These are phyloP conservation scores for Anolis apletophallus DNA, from an alignment of 2,797 vertebrate species.

Conservation along the genomic window DNA sequence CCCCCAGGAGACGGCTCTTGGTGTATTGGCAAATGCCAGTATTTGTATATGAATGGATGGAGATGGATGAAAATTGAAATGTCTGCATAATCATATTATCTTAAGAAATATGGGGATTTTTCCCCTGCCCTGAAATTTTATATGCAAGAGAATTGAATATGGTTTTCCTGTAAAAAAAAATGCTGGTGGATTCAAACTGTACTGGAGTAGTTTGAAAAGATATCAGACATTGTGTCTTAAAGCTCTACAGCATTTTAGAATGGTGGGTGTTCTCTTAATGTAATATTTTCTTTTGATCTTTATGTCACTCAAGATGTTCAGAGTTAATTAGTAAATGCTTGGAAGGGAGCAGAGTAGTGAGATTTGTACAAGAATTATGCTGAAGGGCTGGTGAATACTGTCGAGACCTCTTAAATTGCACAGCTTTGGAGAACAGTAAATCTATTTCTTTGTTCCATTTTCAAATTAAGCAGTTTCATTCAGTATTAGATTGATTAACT, in stretches of 20 bases:
- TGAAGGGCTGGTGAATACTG: conserved; percentile 52
- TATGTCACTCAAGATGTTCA: conserved; percentile 58
- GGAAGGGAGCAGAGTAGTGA: conserved; percentile 36
- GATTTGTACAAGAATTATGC: conserved; percentile 64
- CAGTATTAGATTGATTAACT: conserved; percentile 31
- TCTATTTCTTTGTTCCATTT: conserved; percentile 53
- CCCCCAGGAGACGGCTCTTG: neutral
- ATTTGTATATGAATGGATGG: neutral
- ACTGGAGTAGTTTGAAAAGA: conserved; percentile 46
- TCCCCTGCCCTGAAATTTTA: neutral
- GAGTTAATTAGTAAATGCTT: conserved; percentile 69
- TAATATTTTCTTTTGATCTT: conserved; percentile 67
- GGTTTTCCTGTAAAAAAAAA: neutral
- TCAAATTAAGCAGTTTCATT: conserved; percentile 50
- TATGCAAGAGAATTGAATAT: neutral
- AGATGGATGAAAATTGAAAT: neutral
- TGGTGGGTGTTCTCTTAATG: conserved; percentile 61
- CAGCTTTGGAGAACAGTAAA: conserved; percentile 38
- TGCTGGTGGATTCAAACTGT: conserved; percentile 36
- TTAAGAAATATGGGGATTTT: neutral
- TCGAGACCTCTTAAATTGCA: conserved; percentile 49
- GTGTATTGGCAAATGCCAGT: neutral
- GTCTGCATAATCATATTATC: neutral
- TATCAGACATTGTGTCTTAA: conserved; percentile 42
- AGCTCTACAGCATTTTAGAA: conserved; percentile 52